phyloP scores from a whole-genome alignment of 2,113 vertebrate species.

The Caranx ignobilis region DNA sequence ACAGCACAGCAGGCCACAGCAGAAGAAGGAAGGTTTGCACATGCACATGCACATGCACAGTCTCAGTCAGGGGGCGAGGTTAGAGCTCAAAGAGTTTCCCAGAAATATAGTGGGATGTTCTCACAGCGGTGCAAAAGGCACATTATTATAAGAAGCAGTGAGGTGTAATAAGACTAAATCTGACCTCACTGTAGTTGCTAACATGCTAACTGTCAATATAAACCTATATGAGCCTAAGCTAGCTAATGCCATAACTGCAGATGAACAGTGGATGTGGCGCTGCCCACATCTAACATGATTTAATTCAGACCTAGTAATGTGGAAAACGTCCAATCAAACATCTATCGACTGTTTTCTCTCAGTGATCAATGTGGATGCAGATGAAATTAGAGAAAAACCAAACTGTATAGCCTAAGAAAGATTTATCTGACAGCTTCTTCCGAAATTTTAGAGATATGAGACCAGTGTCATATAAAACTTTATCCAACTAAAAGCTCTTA shows the following conservation, averaged over 20 bases:
- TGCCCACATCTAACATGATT: no score
- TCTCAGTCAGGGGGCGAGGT: neutral
- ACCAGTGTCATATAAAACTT: neutral
- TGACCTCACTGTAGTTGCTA: no score
- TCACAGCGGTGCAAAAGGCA: neutral
- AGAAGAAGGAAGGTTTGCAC: constrained; percentile 16
- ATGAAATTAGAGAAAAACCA: neutral
- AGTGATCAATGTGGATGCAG: neutral
- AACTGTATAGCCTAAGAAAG: no score
- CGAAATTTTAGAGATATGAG: neutral
- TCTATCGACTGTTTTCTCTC: neutral
- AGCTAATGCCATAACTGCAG: no score
- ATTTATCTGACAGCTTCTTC: no score
- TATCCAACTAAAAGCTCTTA: neutral
- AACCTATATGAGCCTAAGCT: no score
- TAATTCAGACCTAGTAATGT: neutral
- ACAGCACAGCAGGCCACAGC: constrained; percentile 5
- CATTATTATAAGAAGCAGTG: neutral
- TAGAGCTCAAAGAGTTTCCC: neutral
- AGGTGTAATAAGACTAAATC: neutral
- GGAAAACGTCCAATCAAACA: neutral
- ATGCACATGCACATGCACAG: neutral
- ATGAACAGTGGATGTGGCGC: no score
- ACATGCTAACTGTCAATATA: no score
- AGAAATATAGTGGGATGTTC: neutral